Evolutionary conservation across 2,888 invertebrate genomes (phyloP).

Genomic region (Leucozona laternaria): DNA sequence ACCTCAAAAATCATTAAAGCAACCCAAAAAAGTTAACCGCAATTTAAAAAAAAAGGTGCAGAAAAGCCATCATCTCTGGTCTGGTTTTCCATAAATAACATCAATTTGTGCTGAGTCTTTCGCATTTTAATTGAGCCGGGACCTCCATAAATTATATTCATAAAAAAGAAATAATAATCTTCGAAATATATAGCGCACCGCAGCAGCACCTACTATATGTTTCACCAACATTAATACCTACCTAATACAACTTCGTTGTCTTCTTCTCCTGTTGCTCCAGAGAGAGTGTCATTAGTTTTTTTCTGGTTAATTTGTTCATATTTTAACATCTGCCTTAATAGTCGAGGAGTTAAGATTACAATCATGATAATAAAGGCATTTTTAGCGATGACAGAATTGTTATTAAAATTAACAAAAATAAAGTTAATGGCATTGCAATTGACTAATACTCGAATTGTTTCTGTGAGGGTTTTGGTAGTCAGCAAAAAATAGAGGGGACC

Average conservation of each 20-base stretch:
- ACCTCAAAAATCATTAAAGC: constrained; percentile 4
- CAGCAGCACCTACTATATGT: not conserved
- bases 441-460: too few relatives aligned
- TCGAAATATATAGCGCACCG: not conserved
- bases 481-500: too few relatives aligned
- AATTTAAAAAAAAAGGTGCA: not conserved
- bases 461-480: too few relatives aligned
- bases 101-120: constrained; percentile 54
- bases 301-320: constrained; percentile 45
- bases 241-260: not conserved
- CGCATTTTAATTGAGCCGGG: constrained; percentile 4
- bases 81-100: constrained; percentile 63
- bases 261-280: not conserved
- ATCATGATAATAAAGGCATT: not conserved
- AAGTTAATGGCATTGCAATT: too few relatives aligned
- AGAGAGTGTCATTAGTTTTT: constrained; percentile 47
- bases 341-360: not conserved
- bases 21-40: constrained; percentile 18
- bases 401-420: too few relatives aligned
- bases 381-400: not conserved
- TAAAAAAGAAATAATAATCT: constrained; percentile 37
- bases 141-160: constrained; percentile 70
- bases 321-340: constrained; percentile 33
- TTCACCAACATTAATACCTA: not conserved
- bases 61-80: constrained; percentile 1